Evolutionary conservation across 1,140 invertebrate species (phyloP), one percentile per base, ranked within the genome.

Genomic region (Scaptomyza montana): DNA sequence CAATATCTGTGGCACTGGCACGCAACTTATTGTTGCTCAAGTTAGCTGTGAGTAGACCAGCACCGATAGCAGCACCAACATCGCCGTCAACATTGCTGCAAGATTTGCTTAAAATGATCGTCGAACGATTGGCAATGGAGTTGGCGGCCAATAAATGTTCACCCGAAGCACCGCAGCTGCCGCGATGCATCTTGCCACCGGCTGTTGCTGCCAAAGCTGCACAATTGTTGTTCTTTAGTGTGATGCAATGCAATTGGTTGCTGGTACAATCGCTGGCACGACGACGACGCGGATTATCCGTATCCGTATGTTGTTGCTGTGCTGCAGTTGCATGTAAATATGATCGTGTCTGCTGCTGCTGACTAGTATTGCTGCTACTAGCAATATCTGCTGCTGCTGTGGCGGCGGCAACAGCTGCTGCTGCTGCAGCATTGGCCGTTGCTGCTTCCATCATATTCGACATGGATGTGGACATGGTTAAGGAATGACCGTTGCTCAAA

Each of bases 141-240:
- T 91, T 91, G 63, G 90, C 90, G 0, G 90, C 90, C 51, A 91
- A 6, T 43, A 91, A 49, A 65, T 91, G 90, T 41, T 91, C 90
- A 1, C 87, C 90, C 5, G 90, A 87, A 0, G 84, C 90, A 1
- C 90, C 90, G 16, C 90, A 91, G 64, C 90, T 91, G 64, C 90
- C 90, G 21, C 90, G 90, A 86, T 91, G 84, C 66, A 91, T 30
- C 47, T 85, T 85, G 43, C 66, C 49, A 8, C 46, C 76, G 56
- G 39, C 80, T 56, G 51, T 13, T 30, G 67, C 33, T 12, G 56
- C 39, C 16, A 65, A 19, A 21, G 73, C 30, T 1, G 82, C 65
- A 54, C 80, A 91, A 19, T 91, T 91, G 67, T 91, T 91, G 54
- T 91, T 91, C 67, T 91, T 91, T 5, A 91, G 66, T 16, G 90